Evolutionary conservation across 2,113 vertebrate genomes (phyloP).

Genomic region (Condylura cristata): DNA sequence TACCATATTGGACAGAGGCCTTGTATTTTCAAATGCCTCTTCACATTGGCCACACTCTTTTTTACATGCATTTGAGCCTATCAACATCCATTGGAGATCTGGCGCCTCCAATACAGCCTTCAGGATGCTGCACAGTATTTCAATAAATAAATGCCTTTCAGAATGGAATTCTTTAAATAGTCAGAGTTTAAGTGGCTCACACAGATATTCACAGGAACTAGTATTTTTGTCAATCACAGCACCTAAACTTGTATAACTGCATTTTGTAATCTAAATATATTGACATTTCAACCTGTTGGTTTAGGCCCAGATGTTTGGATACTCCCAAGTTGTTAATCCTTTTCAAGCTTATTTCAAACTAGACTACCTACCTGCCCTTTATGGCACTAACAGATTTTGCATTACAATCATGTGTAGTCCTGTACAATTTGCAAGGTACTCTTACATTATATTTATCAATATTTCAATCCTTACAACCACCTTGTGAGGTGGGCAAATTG

Average conservation of each 20-base stretch:
- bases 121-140: slow-evolving; percentile 25
- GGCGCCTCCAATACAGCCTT: neutral
- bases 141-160: slow-evolving; percentile 14
- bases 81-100: neutral
- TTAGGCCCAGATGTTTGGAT: slow-evolving; percentile 4
- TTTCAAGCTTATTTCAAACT: slow-evolving; percentile 35
- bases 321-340: slow-evolving; percentile 3
- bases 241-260: neutral
- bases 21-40: slow-evolving; percentile 37
- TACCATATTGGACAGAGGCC: neutral
- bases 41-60: neutral
- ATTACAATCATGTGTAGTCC: slow-evolving; percentile 5
- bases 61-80: neutral
- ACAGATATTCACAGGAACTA: slow-evolving; percentile 36
- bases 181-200: neutral
- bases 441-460: slow-evolving; percentile 45
- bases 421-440: slow-evolving; percentile 54
- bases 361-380: neutral
- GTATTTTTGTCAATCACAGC: neutral
- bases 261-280: slow-evolving; percentile 18
- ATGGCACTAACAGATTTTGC: slow-evolving; percentile 32
- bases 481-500: slow-evolving; percentile 48
- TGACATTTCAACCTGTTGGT: slow-evolving; percentile 27
- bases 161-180: neutral
- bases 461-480: slow-evolving; percentile 46